Evolutionary conservation across 1,140 invertebrate species (phyloP).

Genomic region (Cotesia glomerata): DNA sequence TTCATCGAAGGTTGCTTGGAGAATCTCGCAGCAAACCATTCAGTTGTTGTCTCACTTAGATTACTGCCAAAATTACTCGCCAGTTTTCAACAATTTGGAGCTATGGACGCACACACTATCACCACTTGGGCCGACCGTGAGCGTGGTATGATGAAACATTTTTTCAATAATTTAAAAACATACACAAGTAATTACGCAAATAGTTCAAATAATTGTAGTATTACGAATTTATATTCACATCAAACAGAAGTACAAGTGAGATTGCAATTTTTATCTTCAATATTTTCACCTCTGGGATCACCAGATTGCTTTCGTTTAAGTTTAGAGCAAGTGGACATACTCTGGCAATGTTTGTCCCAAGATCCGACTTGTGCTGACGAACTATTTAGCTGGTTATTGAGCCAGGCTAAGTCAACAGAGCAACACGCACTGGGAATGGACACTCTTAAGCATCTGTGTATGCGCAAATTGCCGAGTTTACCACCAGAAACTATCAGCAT

Average conservation of each 20-base stretch:
- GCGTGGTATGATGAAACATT: constrained; percentile 89
- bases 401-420: constrained; percentile 88
- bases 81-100: constrained; percentile 88
- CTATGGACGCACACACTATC: constrained; percentile 81
- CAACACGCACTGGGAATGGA: constrained; percentile 87
- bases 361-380: constrained; percentile 87
- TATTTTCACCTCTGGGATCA: constrained; percentile 89
- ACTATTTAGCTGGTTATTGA: constrained; percentile 89
- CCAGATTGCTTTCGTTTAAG: constrained; percentile 87
- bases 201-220: constrained; percentile 24
- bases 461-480: constrained; percentile 86
- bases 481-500: constrained; percentile 89
- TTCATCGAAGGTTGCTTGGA: constrained; percentile 94
- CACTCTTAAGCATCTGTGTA: constrained; percentile 85
- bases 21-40: constrained; percentile 85
- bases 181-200: constrained; percentile 62
- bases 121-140: constrained; percentile 90
- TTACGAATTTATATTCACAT: constrained; percentile 77
- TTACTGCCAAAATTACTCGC: constrained; percentile 88
- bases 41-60: constrained; percentile 86
- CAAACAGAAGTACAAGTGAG: constrained; percentile 90
- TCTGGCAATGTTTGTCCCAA: constrained; percentile 89
- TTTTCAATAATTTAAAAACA: constrained; percentile 83
- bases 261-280: constrained; percentile 88
- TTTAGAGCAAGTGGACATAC: constrained; percentile 85